phyloP scores from a whole-genome alignment of 1,140 invertebrate genomes.

The Bicyclus anynana region DNA sequence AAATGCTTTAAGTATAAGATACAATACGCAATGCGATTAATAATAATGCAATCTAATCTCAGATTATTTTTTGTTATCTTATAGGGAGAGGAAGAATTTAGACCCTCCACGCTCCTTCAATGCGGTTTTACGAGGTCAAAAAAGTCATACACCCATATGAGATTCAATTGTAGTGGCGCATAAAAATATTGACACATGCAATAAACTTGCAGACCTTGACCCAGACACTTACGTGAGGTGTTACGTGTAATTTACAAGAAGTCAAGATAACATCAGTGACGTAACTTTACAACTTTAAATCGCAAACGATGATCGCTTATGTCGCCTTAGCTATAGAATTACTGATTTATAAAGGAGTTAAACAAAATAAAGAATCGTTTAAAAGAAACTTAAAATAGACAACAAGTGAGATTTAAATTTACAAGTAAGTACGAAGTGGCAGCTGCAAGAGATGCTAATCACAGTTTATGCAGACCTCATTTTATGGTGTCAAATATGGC shows the following conservation, averaged over 20 bases:
- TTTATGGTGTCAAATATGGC: slow-evolving; percentile 1
- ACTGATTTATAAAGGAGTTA: neutral
- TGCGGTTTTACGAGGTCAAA: no score
- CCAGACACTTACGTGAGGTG: slow-evolving; percentile 11
- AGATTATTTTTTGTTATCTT: no score
- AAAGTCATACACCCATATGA: no score
- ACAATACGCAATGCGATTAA: neutral
- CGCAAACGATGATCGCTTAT: no score
- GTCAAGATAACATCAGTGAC: neutral
- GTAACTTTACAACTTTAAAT: neutral
- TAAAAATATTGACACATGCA: slow-evolving; percentile 5
- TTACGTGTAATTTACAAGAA: slow-evolving; percentile 13
- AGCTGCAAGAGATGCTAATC: slow-evolving; percentile 1
- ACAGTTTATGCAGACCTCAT: slow-evolving; percentile 11
- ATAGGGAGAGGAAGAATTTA: no score
- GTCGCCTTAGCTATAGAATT: no score
- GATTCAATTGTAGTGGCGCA: neutral
- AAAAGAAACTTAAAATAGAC: neutral
- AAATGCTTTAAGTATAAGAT: neutral
- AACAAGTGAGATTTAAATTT: no score
- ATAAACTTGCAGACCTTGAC: slow-evolving; percentile 21
- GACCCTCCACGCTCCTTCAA: no score
- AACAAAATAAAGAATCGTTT: neutral
- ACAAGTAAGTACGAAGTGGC: neutral
- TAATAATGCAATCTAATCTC: no score